A percentile compares a stretch with the other conserved stretches of the same genome.
These are phyloP conservation scores for Bergia puertoricense DNA, from an alignment of 92 coral and sea anemone species.

Conservation along the genomic window DNA sequence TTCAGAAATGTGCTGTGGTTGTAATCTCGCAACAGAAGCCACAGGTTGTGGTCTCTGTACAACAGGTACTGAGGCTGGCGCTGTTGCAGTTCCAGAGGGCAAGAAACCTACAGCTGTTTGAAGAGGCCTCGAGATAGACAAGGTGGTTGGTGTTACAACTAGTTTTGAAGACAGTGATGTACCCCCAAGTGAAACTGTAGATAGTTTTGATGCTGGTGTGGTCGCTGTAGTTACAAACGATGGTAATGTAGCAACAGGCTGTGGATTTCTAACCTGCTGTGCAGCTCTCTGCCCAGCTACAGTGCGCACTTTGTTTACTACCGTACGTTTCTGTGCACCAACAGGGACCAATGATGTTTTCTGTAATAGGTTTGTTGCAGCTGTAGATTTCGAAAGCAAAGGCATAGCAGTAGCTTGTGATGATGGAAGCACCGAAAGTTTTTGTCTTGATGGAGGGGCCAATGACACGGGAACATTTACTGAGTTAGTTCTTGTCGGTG, in stretches of 20 bases:
- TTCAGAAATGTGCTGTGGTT: neutral
- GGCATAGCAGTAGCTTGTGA: neutral
- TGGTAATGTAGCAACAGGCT: neutral
- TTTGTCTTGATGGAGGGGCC: neutral
- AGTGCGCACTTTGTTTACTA: neutral
- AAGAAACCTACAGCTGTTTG: neutral
- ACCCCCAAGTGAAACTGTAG: neutral
- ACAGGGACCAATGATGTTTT: neutral
- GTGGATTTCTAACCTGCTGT: neutral
- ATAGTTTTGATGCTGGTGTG: neutral
- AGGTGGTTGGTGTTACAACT: neutral
- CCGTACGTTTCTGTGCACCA: neutral
- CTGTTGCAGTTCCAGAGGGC: neutral
- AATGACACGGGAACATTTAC: neutral
- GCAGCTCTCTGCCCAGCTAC: neutral
- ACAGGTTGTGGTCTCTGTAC: conserved; percentile 2
- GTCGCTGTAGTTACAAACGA: neutral
- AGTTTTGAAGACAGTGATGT: neutral
- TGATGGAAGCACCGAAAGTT: neutral
- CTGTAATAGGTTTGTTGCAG: neutral
- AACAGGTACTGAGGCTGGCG: conserved; percentile 12
- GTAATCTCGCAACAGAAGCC: neutral
- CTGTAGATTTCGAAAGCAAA: neutral
- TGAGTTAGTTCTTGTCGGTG: conserved; percentile 23
- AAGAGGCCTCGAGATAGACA: neutral